Conservation (phyloP, 2,797 vertebrate genomes). For the Cossypha dichroa region DNA sequence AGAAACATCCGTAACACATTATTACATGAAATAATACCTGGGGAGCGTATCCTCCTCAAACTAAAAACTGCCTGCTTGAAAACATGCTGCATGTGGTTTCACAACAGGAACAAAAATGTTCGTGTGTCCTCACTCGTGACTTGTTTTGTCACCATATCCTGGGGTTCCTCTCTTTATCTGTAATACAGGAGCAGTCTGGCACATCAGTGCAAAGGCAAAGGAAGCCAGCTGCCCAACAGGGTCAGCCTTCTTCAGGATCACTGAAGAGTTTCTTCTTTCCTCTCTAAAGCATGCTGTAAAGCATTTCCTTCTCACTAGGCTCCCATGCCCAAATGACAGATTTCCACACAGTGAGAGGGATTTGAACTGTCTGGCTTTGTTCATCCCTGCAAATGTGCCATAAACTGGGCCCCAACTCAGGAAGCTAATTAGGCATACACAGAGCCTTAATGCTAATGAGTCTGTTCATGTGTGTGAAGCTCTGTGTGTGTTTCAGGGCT, state of each 20-base stretch:
- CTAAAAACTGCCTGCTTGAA: constrained; percentile 25
- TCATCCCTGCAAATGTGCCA: neutral
- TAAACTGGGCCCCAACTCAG: neutral
- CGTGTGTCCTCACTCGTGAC: constrained; percentile 53
- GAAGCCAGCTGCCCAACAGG: neutral
- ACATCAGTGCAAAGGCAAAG: neutral
- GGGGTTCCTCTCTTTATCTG: constrained; percentile 11
- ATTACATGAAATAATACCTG: constrained; percentile 55
- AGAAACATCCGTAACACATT: neutral
- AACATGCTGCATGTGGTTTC: constrained; percentile 26
- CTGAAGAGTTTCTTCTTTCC: neutral
- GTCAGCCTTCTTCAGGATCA: neutral
- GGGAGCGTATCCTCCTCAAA: neutral
- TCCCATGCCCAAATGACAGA: neutral
- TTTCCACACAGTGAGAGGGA: neutral
- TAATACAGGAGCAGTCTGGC: constrained; percentile 16
- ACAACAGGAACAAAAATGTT: constrained; percentile 51
- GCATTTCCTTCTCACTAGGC: neutral
- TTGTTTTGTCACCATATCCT: constrained; percentile 34
- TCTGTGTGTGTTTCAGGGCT: neutral
- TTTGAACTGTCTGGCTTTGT: neutral
- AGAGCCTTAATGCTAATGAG: neutral
- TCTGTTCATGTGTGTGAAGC: neutral
- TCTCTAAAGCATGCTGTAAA: neutral
- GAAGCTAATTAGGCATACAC: constrained; percentile 3